Evolutionary conservation across 1,140 invertebrate genomes (phyloP), one percentile per base, ranked within the genome.

Genomic region (Propsilocerus akamusi): DNA sequence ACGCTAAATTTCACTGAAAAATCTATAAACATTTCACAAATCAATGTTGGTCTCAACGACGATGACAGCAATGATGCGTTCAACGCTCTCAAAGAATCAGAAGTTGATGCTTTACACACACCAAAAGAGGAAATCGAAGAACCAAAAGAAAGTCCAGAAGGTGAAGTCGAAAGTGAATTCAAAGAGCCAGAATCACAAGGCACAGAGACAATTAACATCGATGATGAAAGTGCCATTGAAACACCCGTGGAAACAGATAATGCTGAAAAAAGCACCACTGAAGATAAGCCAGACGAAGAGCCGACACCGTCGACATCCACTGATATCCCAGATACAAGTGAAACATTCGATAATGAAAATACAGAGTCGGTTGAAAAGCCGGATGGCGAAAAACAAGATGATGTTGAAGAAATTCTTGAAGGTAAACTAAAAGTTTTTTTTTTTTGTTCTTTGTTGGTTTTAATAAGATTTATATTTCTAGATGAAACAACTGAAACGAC

Each of bases 401-500:
- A 24, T 14, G 22, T 24, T 25, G 46, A 26, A 25, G 46, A 47
- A 47, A 25, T 5, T 25, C 10, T 25, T 26, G 46, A 24, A n/a
- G n/a, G n/a, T 14, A 25, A 11, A n/a, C n/a, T 5, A 12, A 23
- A 20, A n/a, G 17, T 20, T 37, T 22, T 22, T 10, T 5, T 47
- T 6, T 37, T 49, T 37, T 11, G 5, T 56, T 50, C 5, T 23
- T 34, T 37, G 5, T 37, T 41, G 14, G 10, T 7, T 34, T 49
- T 25, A 7, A 25, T 6, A 54, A 49, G 50, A 58, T 25, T 32
- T 30, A 47, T 58, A 46, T 24, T 56, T 50, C 59, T 66, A 20
- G 60, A 62, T 5, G 55, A 51, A 34, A 53, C 49, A 30, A 59
- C 58, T 11, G 46, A 59, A 11, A 58, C 62, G 28, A 48, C 62